A percentile compares a stretch with the other conserved stretches of the same genome.
phyloP scores from a whole-genome alignment of 2,888 invertebrate genomes.

The Drosophila diplacantha region DNA sequence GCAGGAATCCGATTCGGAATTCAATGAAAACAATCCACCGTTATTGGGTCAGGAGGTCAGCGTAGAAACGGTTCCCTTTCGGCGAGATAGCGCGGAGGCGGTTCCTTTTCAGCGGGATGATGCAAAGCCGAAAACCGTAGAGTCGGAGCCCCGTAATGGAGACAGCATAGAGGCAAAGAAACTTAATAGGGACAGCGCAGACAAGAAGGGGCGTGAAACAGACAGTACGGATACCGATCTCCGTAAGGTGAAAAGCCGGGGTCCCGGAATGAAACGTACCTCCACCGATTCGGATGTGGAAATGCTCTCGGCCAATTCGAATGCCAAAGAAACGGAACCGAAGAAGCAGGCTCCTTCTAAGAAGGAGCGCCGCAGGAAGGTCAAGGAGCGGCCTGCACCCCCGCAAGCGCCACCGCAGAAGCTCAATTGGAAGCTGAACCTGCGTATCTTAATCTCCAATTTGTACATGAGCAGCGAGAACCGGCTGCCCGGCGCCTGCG shows the following conservation, averaged over 20 bases:
- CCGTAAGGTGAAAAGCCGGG: background rate
- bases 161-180: background rate
- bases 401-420: conserved; percentile 5
- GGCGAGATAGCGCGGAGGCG: background rate
- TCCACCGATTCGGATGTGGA: conserved; percentile 14
- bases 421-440: conserved; percentile 53
- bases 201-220: background rate
- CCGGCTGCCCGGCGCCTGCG: conserved; percentile 66
- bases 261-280: too few relatives aligned
- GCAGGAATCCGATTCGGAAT: background rate
- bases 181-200: background rate
- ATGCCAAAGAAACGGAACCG: background rate
- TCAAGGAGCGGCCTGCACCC: conserved; percentile 9
- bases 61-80: background rate
- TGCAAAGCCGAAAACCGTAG: background rate
- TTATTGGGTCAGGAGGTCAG: background rate
- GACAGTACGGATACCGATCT: background rate
- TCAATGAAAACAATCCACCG: background rate
- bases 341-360: background rate
- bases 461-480: conserved; percentile 69
- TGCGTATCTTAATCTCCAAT: conserved; percentile 70
- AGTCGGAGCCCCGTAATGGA: background rate
- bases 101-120: background rate
- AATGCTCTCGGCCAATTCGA: conserved; percentile 5
- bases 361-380: conserved; percentile 1